phyloP scores from a whole-genome alignment of 1,140 invertebrate genomes.

The Frieseomelitta varia region DNA sequence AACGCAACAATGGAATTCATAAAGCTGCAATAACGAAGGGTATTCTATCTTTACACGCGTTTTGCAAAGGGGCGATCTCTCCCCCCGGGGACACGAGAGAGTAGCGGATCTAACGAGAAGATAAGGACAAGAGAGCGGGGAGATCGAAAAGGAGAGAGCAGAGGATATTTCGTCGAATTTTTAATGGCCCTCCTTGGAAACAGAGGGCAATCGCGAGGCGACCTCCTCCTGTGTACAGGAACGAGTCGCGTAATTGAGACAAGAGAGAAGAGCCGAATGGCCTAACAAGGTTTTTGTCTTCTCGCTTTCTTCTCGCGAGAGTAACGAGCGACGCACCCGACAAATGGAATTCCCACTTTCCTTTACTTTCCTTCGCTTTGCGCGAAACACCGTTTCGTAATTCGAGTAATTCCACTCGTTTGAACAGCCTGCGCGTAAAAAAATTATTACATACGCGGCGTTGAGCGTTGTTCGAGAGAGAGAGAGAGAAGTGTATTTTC shows the following conservation, averaged over 20 bases:
- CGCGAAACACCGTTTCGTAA: background rate
- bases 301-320: no score
- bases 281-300: background rate
- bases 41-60: background rate
- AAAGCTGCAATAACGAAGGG: conserved; percentile 10
- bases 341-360: background rate
- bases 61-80: no score
- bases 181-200: background rate
- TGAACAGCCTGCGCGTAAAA: no score
- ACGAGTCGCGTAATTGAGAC: conserved; percentile 9
- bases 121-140: background rate
- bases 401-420: no score
- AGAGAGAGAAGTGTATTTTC: no score
- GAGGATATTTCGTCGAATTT: conserved; percentile 22
- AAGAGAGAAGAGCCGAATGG: background rate
- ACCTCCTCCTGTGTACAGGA: background rate
- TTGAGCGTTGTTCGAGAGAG: no score
- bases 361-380: no score
- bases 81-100: background rate
- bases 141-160: conserved; percentile 8
- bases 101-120: conserved; percentile 4
- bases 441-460: no score
- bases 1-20: conserved; percentile 23
- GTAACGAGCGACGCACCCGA: background rate
- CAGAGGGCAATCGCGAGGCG: no score